Conservation (phyloP, 2,888 invertebrate genomes). For the Xanthostigma xanthostigma region DNA sequence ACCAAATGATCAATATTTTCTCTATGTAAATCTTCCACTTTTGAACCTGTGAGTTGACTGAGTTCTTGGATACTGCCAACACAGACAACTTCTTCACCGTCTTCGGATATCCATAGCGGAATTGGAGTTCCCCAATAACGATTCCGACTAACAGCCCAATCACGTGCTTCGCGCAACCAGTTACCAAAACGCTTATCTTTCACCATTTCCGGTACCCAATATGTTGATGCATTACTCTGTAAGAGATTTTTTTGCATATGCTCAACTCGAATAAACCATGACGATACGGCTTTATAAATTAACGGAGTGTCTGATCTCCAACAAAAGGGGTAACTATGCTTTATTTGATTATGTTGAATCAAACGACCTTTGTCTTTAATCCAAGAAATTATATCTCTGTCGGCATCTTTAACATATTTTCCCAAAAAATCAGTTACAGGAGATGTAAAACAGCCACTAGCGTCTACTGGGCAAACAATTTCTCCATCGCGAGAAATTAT, state of each 20-base stretch:
- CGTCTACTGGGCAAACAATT: constrained; percentile 88
- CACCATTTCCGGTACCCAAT: constrained; percentile 98
- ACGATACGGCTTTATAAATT: constrained; percentile 95
- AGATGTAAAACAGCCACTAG: constrained; percentile 69
- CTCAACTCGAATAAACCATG: constrained; percentile 96
- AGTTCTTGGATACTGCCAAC: constrained; percentile 88
- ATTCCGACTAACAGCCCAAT: constrained; percentile 96
- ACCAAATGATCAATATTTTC: constrained; percentile 86
- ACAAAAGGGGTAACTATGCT: constrained; percentile 97
- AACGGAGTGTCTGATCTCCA: constrained; percentile 98
- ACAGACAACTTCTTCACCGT: constrained; percentile 85
- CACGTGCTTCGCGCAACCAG: constrained; percentile 92
- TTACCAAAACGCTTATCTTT: constrained; percentile 98
- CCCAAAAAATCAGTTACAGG: constrained; percentile 82
- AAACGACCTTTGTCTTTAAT: constrained; percentile 64
- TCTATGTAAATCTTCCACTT: constrained; percentile 82
- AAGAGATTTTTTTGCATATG: constrained; percentile 70
- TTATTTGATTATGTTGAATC: constrained; percentile 59
- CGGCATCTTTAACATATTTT: constrained; percentile 91
- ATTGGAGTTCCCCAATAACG: constrained; percentile 99
- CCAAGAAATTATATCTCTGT: constrained; percentile 79
- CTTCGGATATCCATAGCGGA: constrained; percentile 89
- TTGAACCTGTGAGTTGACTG: constrained; percentile 63
- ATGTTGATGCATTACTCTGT: constrained; percentile 68
- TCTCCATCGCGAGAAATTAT: constrained; percentile 79